phyloP scores from a whole-genome alignment of 2,113 vertebrate species.

The Oncorhynchus keta region DNA sequence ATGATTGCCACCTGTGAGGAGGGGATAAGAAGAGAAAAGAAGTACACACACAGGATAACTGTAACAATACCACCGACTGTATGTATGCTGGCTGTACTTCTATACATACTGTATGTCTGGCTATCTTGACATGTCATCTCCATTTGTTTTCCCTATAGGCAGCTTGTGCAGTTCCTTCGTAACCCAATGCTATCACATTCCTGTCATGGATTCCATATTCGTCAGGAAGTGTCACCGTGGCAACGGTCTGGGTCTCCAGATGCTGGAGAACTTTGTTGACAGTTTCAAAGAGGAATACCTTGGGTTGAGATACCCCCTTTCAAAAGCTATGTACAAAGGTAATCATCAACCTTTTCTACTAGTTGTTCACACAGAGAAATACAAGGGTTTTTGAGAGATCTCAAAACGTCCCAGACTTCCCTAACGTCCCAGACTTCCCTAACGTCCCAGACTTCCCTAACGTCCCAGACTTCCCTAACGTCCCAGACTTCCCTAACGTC shows the following conservation, averaged over 20 bases:
- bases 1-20: too few species aligned
- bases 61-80: not conserved
- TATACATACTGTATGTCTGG: not conserved
- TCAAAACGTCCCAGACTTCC: too few species aligned
- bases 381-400: too few species aligned
- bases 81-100: too few species aligned
- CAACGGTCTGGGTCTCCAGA: constrained; percentile 76
- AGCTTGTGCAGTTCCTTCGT: constrained; percentile 58
- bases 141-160: constrained; percentile 61
- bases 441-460: too few species aligned
- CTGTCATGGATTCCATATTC: constrained; percentile 88
- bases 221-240: constrained; percentile 78
- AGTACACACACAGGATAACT: too few species aligned
- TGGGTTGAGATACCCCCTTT: constrained; percentile 82
- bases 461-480: too few species aligned
- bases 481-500: too few species aligned
- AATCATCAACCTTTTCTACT: constrained; percentile 25
- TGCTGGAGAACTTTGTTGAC: constrained; percentile 86
- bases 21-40: too few species aligned
- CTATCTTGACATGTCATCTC: not conserved
- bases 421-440: too few species aligned
- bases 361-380: not conserved
- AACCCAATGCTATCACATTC: constrained; percentile 72
- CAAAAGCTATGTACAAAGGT: constrained; percentile 78
- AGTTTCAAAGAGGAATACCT: constrained; percentile 76